A percentile compares a stretch with the other conserved stretches of the same genome.
phyloP scores from a whole-genome alignment of 2,113 vertebrate genomes.

The Helogale parvula region DNA sequence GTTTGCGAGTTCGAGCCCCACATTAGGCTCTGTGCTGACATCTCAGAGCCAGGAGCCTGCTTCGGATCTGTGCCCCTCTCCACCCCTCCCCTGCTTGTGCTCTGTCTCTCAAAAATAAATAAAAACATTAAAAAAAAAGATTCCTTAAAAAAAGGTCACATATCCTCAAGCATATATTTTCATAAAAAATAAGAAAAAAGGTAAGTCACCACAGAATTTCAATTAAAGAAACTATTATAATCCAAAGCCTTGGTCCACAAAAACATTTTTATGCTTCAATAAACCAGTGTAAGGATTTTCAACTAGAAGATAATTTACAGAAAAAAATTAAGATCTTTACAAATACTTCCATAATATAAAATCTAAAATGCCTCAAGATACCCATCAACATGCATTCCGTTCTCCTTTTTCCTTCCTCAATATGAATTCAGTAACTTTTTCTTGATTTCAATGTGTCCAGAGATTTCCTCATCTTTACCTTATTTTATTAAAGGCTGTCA shows the following conservation, averaged over 20 bases:
- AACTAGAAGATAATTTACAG: conserved; percentile 14
- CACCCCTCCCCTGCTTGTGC: too few species aligned
- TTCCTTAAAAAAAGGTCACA: not conserved
- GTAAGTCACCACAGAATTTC: not conserved
- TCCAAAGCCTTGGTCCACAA: not conserved
- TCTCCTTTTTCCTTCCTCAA: conserved; percentile 5
- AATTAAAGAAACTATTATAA: conserved; percentile 19
- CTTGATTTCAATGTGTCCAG: not conserved
- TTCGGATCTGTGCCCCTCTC: too few species aligned
- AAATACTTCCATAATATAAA: conserved; percentile 1
- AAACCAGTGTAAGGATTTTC: not conserved
- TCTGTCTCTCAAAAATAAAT: too few species aligned
- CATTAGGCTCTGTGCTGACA: too few species aligned
- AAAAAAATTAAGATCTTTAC: not conserved
- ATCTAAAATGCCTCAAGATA: not conserved
- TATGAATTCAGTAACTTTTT: conserved; percentile 16
- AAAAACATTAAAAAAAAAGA: too few species aligned
- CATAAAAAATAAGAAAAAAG: not conserved
- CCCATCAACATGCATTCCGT: not conserved
- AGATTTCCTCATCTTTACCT: conserved; percentile 4
- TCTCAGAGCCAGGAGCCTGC: too few species aligned
- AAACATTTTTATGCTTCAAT: conserved; percentile 39
- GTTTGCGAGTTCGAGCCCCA: too few species aligned
- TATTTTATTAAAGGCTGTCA: conserved; percentile 17
- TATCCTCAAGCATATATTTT: not conserved